Conservation (phyloP, 2,888 invertebrate species). For the Drosophila limbata region DNA sequence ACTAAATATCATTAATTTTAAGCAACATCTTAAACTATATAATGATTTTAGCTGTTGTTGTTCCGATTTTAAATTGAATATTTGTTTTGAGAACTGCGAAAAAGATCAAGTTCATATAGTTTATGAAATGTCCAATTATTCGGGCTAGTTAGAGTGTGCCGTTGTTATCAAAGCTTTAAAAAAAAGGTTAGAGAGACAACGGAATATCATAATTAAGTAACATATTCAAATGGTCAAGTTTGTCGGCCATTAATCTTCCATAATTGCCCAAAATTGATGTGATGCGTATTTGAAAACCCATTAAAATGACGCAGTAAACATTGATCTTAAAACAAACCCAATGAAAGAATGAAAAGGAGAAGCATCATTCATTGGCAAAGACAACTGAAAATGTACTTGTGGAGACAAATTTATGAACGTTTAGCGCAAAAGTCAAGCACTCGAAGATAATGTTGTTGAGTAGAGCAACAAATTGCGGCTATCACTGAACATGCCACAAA, state of each 20-base stretch:
- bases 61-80: not conserved
- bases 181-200: conserved; percentile 41
- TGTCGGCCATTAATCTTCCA: conserved; percentile 76
- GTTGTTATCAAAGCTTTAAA: conserved; percentile 41
- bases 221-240: conserved; percentile 53
- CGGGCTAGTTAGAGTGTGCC: conserved; percentile 40
- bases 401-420: conserved; percentile 83
- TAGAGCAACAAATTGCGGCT: conserved; percentile 81
- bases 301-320: conserved; percentile 62
- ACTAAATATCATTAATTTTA: not conserved
- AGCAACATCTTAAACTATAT: not conserved
- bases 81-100: conserved; percentile 1
- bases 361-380: conserved; percentile 57
- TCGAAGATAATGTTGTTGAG: conserved; percentile 73
- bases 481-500: conserved; percentile 72
- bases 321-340: conserved; percentile 44
- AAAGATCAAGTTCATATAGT: conserved; percentile 30
- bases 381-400: conserved; percentile 59
- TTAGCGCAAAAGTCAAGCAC: conserved; percentile 82
- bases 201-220: conserved; percentile 63
- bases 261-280: conserved; percentile 80
- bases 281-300: conserved; percentile 77
- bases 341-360: conserved; percentile 3
- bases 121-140: conserved; percentile 48
- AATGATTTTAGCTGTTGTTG: not conserved